A percentile compares a stretch with the other conserved stretches of the same genome.
phyloP scores from a whole-genome alignment of 2,888 invertebrate genomes.

The Pediacus dermestoides region DNA sequence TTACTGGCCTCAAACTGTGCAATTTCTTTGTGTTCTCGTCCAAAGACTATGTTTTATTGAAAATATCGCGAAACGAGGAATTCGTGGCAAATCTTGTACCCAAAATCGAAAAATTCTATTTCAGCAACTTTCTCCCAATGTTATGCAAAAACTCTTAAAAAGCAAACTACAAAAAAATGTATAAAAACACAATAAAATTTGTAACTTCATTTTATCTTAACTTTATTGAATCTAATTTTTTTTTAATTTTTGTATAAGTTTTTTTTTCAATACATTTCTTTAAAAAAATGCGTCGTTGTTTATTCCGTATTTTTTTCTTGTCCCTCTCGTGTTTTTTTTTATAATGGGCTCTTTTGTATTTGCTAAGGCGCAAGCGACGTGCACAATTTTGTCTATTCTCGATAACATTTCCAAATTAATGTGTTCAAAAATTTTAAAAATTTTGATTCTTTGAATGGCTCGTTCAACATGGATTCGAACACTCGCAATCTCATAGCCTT shows the following conservation, averaged over 20 bases:
- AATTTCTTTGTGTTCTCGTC: background rate
- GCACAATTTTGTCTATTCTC: conserved; percentile 1
- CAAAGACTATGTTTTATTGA: background rate
- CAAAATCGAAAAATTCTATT: background rate
- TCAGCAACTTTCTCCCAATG: background rate
- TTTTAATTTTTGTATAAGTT: no score
- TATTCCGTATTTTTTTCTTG: no score
- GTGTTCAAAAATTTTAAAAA: conserved; percentile 24
- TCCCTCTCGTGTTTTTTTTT: no score
- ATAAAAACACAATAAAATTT: no score
- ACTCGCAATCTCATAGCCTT: conserved; percentile 18
- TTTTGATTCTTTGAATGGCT: conserved; percentile 17
- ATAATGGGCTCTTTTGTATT: conserved; percentile 2
- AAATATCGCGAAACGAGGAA: conserved; percentile 1
- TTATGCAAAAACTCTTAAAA: no score
- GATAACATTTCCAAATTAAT: no score
- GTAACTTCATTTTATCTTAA: no score
- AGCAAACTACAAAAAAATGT: no score
- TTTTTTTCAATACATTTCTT: no score
- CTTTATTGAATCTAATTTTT: no score
- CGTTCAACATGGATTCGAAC: conserved; percentile 21
- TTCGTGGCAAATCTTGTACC: background rate
- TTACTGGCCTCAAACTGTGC: background rate
- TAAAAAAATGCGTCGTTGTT: no score
- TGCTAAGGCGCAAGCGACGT: background rate